Base-by-base conservation (phyloP, 2,888 invertebrate species). In the Polylopha cassiicola region DNA sequence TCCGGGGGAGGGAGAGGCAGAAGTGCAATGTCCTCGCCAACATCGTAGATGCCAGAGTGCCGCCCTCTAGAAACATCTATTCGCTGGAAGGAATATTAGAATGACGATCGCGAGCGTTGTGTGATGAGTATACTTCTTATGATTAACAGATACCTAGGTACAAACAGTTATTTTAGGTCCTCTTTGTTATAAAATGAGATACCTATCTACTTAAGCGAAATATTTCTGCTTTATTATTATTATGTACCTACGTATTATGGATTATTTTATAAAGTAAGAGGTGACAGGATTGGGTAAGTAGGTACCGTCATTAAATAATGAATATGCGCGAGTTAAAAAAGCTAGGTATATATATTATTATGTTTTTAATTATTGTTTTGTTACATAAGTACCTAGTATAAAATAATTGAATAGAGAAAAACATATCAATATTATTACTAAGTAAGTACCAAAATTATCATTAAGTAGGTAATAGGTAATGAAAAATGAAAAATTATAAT, bases 11-110 rank as follows among this genome's bases (percentile, higher is more conserved):
- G 62, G 65, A 53, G 65, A 52, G 61, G 52, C 58, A 71, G 70
- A 81, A 85, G 84, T 85, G 84, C 84, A 85, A 85, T 80, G 84
- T 84, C 84, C 84, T 85, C 84, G 79, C 78, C 63, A 81, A 79
- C 81, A 74, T 73, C 66, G 55, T 62, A 69, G 75, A 78, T 81
- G 80, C 73, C 64, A 70, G 66, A 49, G 48, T 52, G 63, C 55
- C 58, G 55, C 58, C 60, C 58, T 62, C 72, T 63, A 63, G 63
- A 64, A 58, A 61, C 67, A 58, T 66, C 62, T 58, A 68, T 64
- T 60, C 61, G 65, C 73, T 65, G 62, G 55, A 58, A 63, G 60
- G 61, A 62, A 57, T 56, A 57, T 65, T 64, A 47, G 44, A 55
- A 39, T 31, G 50, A 46, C 47, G 51, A 50, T 48, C 52, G 50